These are phyloP conservation scores for Phoenicopterus ruber DNA, from an alignment of 2,113 vertebrate species.

Conservation along the genomic window DNA sequence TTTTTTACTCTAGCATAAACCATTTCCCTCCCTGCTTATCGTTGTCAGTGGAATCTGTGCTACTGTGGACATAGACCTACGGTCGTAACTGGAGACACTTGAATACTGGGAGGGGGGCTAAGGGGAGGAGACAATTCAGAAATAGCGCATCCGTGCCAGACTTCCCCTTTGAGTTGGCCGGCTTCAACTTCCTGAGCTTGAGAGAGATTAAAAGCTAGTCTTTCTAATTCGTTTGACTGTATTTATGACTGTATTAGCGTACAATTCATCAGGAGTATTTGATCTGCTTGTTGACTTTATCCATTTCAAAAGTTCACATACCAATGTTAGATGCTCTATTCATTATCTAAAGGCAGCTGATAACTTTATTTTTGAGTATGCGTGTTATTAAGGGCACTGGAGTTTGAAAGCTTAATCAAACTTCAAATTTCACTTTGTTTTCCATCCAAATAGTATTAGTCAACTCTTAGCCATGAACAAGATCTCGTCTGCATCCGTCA, in stretches of 20 bases:
- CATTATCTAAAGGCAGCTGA: background rate
- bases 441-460: background rate
- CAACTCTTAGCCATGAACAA: background rate
- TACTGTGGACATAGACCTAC: background rate
- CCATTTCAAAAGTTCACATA: background rate
- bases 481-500: background rate
- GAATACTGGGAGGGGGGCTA: background rate
- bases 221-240: background rate
- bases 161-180: background rate
- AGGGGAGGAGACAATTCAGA: background rate
- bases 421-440: background rate
- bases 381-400: background rate
- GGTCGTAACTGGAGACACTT: background rate
- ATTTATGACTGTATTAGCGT: background rate
- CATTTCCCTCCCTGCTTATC: background rate
- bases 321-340: background rate
- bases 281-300: background rate
- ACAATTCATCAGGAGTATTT: background rate
- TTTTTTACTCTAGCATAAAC: background rate
- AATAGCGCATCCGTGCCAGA: background rate
- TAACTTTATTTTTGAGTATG: background rate
- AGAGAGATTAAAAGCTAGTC: background rate
- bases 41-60: background rate
- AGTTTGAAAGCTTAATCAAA: background rate
- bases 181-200: background rate